phyloP scores from a whole-genome alignment of 2,888 invertebrate genomes.

The Drosophila anomalata region DNA sequence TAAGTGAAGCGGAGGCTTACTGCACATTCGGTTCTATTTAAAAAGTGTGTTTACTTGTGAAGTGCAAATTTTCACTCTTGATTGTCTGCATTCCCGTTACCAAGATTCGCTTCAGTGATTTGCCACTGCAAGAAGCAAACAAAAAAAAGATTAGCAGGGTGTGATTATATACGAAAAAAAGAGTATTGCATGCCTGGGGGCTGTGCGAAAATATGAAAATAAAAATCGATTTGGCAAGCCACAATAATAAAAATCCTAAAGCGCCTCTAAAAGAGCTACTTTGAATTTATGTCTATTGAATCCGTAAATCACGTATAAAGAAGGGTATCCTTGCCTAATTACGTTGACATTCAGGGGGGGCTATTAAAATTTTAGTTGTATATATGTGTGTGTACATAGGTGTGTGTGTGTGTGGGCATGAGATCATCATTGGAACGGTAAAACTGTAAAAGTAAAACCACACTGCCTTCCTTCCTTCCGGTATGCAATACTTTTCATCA shows the following conservation, averaged over 20 bases:
- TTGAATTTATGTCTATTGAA: constrained; percentile 41
- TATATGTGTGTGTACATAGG: constrained; percentile 16
- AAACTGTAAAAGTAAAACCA: constrained; percentile 10
- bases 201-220: constrained; percentile 65
- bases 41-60: constrained; percentile 49
- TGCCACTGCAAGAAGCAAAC: constrained; percentile 43
- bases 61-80: constrained; percentile 42
- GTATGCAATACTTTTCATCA: constrained; percentile 67
- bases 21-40: constrained; percentile 46
- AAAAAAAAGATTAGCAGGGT: constrained; percentile 21
- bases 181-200: constrained; percentile 75
- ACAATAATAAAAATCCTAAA: constrained; percentile 39
- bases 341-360: constrained; percentile 29
- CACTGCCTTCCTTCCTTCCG: constrained; percentile 49
- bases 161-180: constrained; percentile 48
- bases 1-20: constrained; percentile 43
- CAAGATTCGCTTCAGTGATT: constrained; percentile 64
- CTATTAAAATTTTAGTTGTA: constrained; percentile 1
- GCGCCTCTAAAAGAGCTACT: constrained; percentile 7
- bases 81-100: constrained; percentile 38
- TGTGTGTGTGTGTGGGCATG: constrained; percentile 52
- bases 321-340: constrained; percentile 57
- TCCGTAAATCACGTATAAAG: constrained; percentile 19
- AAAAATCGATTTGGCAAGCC: constrained; percentile 71
- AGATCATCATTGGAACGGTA: constrained; percentile 67